Percentiles rank a stretch among this genome's conserved stretches.
Conservation (phyloP, 2,888 invertebrate genomes). For the Agrilus mali region DNA sequence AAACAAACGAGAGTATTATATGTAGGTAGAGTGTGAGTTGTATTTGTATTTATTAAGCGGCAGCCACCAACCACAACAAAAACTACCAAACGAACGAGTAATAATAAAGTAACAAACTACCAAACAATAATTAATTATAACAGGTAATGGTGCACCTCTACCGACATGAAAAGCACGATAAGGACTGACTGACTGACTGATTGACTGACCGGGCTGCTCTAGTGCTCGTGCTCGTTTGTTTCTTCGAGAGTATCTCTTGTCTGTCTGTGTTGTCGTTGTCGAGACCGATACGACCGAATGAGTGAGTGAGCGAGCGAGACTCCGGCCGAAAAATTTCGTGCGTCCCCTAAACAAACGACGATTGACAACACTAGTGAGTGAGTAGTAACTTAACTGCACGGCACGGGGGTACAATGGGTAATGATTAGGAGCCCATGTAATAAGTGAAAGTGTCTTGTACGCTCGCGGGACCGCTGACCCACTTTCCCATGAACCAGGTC, state of each 20-base stretch:
- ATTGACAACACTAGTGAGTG: too few species aligned
- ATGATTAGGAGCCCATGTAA: conserved; percentile 68
- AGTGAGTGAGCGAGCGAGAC: too few species aligned
- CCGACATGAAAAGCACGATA: not conserved
- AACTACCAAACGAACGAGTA: too few species aligned
- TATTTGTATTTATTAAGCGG: too few species aligned
- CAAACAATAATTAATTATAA: too few species aligned
- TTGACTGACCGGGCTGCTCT: conserved; percentile 11
- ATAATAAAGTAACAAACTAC: too few species aligned
- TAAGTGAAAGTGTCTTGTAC: conserved; percentile 69
- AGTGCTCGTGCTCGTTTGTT: too few species aligned
- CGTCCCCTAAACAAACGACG: conserved; percentile 8
- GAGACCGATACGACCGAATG: too few species aligned
- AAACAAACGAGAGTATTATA: too few species aligned
- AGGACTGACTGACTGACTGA: conserved; percentile 10
- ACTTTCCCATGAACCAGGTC: conserved; percentile 88
- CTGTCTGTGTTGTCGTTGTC: not conserved
- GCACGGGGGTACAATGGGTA: conserved; percentile 54
- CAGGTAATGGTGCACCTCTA: too few species aligned
- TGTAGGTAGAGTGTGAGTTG: too few species aligned
- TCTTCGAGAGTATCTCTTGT: not conserved
- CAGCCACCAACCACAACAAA: too few species aligned
- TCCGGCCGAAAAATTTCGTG: conserved; percentile 16
- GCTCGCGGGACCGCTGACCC: conserved; percentile 54
- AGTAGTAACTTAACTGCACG: conserved; percentile 29